These are phyloP conservation scores for Scartelaos histophorus DNA, from an alignment of 2,113 vertebrate genomes.

Conservation along the genomic window DNA sequence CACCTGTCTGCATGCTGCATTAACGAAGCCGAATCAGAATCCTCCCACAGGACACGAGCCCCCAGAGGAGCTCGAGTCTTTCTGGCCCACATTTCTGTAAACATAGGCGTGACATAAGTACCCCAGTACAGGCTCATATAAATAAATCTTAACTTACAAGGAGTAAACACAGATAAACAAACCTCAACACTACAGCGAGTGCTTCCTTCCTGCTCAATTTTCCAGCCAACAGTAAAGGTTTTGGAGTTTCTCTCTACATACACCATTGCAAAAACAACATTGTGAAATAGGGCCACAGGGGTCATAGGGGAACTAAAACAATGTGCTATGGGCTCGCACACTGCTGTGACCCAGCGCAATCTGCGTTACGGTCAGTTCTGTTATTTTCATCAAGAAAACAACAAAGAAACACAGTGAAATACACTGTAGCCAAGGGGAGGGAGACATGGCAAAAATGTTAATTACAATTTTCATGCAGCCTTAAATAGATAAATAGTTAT, in stretches of 20 bases:
- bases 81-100: constrained; percentile 57
- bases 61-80: constrained; percentile 39
- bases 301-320: constrained; percentile 53
- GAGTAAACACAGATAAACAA: constrained; percentile 37
- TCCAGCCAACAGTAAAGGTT: constrained; percentile 49
- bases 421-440: background rate
- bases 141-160: constrained; percentile 58
- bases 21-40: constrained; percentile 55
- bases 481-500: too few species aligned
- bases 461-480: too few species aligned
- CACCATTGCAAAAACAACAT: constrained; percentile 39
- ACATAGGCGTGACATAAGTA: constrained; percentile 59
- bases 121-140: constrained; percentile 53
- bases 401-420: constrained; percentile 30
- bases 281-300: constrained; percentile 30
- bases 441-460: too few species aligned
- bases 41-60: constrained; percentile 56
- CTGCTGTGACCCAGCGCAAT: constrained; percentile 48
- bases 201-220: constrained; percentile 56
- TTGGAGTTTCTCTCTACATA: constrained; percentile 45
- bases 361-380: constrained; percentile 20
- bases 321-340: constrained; percentile 41
- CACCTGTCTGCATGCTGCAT: constrained; percentile 68
- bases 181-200: constrained; percentile 33
- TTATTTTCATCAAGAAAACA: constrained; percentile 38